Percentiles rank a stretch among this genome's conserved stretches.
Evolutionary conservation across 2,888 invertebrate species (phyloP).

Genomic region (Pristionchus japonicus): DNA sequence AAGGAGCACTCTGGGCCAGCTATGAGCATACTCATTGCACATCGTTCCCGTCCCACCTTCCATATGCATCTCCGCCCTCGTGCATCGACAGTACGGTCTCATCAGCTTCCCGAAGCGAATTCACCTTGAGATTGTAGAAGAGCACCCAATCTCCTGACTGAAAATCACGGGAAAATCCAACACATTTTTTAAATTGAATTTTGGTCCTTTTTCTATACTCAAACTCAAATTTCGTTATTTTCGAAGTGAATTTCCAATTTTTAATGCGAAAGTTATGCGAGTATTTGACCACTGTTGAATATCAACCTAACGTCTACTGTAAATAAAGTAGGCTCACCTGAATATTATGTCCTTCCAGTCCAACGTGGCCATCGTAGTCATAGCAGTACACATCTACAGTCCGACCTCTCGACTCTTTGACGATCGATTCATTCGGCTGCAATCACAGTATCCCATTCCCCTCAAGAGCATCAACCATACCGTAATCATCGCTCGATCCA

Average conservation of each 20-base stretch:
- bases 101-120: neutral
- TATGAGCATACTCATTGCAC: no score
- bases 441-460: neutral
- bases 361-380: neutral
- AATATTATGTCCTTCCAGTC: neutral
- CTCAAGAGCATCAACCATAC: neutral
- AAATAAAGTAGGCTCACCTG: neutral
- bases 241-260: no score
- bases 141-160: constrained; percentile 31
- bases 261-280: no score
- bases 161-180: neutral
- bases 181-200: no score
- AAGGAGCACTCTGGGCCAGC: no score
- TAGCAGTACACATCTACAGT: constrained; percentile 4
- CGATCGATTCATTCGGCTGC: neutral
- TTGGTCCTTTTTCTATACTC: no score
- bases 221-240: no score
- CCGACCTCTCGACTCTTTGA: neutral
- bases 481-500: neutral
- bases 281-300: no score
- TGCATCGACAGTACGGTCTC: neutral
- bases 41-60: neutral
- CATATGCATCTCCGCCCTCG: neutral
- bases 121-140: neutral
- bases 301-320: no score